Conservation (phyloP, 2,797 vertebrate genomes). For the Smutsia temminckii region DNA sequence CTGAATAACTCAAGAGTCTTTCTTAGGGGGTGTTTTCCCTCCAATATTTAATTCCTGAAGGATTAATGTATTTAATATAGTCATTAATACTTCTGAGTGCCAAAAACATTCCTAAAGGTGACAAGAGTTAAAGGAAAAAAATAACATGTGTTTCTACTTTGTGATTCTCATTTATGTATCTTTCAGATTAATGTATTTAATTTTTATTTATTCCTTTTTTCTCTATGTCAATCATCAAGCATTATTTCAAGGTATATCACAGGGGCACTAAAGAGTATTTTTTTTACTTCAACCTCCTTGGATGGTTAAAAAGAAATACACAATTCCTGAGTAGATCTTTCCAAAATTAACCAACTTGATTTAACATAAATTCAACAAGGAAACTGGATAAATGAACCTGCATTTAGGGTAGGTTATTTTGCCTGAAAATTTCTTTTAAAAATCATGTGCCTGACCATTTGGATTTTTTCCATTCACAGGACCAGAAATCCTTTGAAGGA, state of each 20-base stretch:
- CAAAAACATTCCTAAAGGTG: background rate
- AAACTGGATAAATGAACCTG: background rate
- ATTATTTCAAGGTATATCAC: constrained; percentile 9
- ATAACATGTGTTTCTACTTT: background rate
- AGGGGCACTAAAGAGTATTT: background rate
- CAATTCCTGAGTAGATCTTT: background rate
- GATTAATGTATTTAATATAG: constrained; percentile 43
- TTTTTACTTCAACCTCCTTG: background rate
- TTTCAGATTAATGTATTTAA: constrained; percentile 31
- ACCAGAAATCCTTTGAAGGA: background rate
- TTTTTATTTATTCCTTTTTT: background rate
- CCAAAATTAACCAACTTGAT: constrained; percentile 38
- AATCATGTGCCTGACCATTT: background rate
- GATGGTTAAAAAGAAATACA: background rate
- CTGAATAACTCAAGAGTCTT: constrained; percentile 30
- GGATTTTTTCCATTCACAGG: background rate
- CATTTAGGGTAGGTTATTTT: background rate
- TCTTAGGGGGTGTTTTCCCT: constrained; percentile 9
- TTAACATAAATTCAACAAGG: background rate
- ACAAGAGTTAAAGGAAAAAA: background rate
- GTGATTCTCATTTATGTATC: background rate
- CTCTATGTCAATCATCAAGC: background rate
- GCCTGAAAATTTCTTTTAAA: background rate
- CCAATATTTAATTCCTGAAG: constrained; percentile 54
- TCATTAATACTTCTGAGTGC: background rate